phyloP scores from a whole-genome alignment of 2,888 invertebrate species.

The Noctua pronuba region DNA sequence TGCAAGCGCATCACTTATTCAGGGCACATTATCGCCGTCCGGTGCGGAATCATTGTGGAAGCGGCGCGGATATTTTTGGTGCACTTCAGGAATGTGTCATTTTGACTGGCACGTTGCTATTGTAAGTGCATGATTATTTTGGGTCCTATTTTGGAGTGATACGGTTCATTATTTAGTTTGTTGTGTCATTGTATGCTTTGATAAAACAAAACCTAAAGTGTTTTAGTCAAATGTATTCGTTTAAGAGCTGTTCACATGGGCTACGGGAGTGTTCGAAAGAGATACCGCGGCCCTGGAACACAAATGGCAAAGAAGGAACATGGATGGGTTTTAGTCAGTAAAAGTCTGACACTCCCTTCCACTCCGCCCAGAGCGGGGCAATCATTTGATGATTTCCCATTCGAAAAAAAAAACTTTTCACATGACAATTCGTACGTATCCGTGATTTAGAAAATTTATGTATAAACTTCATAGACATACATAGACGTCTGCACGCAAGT shows the following conservation, averaged over 20 bases:
- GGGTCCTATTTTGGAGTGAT: background rate
- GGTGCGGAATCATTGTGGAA: constrained; percentile 55
- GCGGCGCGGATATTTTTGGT: constrained; percentile 56
- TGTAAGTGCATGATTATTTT: constrained; percentile 30
- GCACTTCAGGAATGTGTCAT: constrained; percentile 51
- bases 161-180: background rate
- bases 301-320: too few species aligned
- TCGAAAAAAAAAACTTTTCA: too few species aligned
- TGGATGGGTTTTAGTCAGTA: too few species aligned
- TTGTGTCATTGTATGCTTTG: background rate
- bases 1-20: constrained; percentile 71
- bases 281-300: too few species aligned
- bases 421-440: background rate
- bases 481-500: background rate
- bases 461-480: background rate
- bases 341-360: too few species aligned
- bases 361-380: too few species aligned
- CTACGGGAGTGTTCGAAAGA: too few species aligned
- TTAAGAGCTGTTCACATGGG: background rate
- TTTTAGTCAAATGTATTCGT: constrained; percentile 16
- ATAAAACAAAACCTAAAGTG: background rate
- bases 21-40: constrained; percentile 77
- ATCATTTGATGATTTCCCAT: too few species aligned
- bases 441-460: background rate
- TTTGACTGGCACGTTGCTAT: constrained; percentile 29